phyloP scores from a whole-genome alignment of 2,888 invertebrate species.

The Conistra vaccinii region DNA sequence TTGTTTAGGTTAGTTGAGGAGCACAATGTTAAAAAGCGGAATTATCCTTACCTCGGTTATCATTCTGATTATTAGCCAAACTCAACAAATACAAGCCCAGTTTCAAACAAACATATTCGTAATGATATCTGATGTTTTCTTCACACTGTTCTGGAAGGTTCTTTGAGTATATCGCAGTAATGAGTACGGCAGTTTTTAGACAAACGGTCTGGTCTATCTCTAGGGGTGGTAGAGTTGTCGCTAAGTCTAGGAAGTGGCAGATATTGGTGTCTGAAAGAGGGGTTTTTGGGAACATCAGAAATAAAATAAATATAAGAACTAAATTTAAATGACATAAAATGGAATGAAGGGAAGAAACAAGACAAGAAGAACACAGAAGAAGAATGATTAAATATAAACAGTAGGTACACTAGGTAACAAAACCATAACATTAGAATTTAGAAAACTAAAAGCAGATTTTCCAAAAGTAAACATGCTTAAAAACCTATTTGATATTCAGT shows the following conservation, averaged over 20 bases:
- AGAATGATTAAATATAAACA: background rate
- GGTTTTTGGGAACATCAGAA: background rate
- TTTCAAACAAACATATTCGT: conserved; percentile 82
- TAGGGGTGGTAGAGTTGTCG: conserved; percentile 75
- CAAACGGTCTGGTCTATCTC: conserved; percentile 77
- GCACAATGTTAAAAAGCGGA: background rate
- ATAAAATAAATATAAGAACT: background rate
- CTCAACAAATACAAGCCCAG: conserved; percentile 80
- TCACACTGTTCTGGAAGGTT: conserved; percentile 66
- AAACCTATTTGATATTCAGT: conserved; percentile 78
- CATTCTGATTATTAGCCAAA: conserved; percentile 78
- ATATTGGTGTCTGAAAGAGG: conserved; percentile 77
- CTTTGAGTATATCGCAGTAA: conserved; percentile 82
- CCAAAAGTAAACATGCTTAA: conserved; percentile 18
- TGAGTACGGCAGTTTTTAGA: conserved; percentile 79
- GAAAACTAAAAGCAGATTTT: background rate
- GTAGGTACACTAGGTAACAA: no score
- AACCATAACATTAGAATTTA: background rate
- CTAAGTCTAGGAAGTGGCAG: conserved; percentile 82
- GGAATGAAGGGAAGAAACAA: background rate
- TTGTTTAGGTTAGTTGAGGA: no score
- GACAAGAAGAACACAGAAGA: background rate
- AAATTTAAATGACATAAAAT: background rate
- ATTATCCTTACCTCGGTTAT: conserved; percentile 79
- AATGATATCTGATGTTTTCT: conserved; percentile 70